Evolutionary conservation across 1,140 invertebrate genomes (phyloP).

Genomic region (Drosophila tristis): DNA sequence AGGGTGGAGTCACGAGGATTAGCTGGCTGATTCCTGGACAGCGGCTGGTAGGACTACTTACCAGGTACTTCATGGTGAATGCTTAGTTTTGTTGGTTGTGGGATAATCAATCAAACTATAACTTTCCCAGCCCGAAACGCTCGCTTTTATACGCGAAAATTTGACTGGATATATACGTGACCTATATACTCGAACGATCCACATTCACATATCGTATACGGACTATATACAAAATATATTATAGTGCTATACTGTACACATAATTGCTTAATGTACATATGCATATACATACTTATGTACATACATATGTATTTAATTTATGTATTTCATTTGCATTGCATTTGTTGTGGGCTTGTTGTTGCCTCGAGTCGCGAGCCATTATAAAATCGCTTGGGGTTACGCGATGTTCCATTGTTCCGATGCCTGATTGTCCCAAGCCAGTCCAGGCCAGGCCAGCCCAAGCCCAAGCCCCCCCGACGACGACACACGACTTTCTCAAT

Average conservation of each 20-base stretch:
- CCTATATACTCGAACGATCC: slow-evolving; percentile 32
- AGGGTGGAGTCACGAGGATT: slow-evolving; percentile 26
- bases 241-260: slow-evolving; percentile 46
- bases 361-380: slow-evolving; percentile 26
- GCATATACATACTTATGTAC: slow-evolving; percentile 1
- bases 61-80: slow-evolving; percentile 79
- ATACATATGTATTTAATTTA: slow-evolving; percentile 24
- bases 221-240: slow-evolving; percentile 10
- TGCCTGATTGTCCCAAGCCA: slow-evolving; percentile 17
- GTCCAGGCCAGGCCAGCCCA: neutral
- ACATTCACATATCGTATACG: slow-evolving; percentile 1
- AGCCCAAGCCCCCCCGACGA: too few relatives aligned
- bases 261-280: slow-evolving; percentile 45
- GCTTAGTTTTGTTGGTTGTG: slow-evolving; percentile 72
- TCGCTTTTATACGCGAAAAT: slow-evolving; percentile 68
- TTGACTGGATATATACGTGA: slow-evolving; percentile 70
- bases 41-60: slow-evolving; percentile 32
- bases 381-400: slow-evolving; percentile 74
- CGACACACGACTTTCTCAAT: slow-evolving; percentile 39
- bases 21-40: slow-evolving; percentile 16
- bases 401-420: slow-evolving; percentile 58
- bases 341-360: slow-evolving; percentile 1
- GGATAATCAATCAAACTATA: slow-evolving; percentile 78
- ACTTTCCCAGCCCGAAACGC: slow-evolving; percentile 41
- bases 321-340: slow-evolving; percentile 34